Evolutionary conservation across 2,888 invertebrate genomes (phyloP), one percentile per base, ranked within the genome.

Genomic region (Strigamia crassipes): DNA sequence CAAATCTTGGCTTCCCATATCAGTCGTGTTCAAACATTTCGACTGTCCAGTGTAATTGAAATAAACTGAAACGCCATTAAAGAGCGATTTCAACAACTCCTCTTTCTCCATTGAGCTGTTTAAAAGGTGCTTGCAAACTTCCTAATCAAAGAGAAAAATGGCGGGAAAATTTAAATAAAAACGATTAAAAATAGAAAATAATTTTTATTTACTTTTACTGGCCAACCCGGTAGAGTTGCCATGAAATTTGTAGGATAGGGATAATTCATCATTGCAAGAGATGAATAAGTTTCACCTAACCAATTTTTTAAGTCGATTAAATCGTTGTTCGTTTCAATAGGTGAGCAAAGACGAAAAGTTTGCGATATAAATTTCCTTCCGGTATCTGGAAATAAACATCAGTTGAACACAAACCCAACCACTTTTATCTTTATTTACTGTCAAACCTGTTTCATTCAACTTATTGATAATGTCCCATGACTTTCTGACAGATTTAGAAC

Each of bases 251-350:
- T 92, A 0, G 93, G 89, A 87, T 97, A 99, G 0, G 99, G 98
- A 88, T 99, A 99, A 89, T 99, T 94, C 18, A 94, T 93, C 97
- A 98, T 98, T 0, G 96, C 97, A 84, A 97, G 88, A 85, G 93
- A 93, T 10, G 91, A 91, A 87, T 94, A 95, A 84, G 94, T 91
- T 83, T 92, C 91, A 42, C 88, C 86, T 2, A 97, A 88, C 91
- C 93, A 97, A 61, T 91, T 90, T 84, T 94, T 90, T 15, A 97
- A 89, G 0, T 85, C 85, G 0, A 88, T 85, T 0, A 92, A 86
- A 85, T 93, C 91, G 0, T 88, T 88, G 0, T 88, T 85, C 79
- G 89, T 91, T 84, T 91, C 91, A 13, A 96, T 86, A 0, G 93
- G 91, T 21, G 90, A 89, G 86, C 97, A 97, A 1, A 97, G 89